Percentiles rank a stretch among this genome's conserved stretches.
phyloP scores from a whole-genome alignment of 1,140 invertebrate species.

The Harlomillsia oculata region DNA sequence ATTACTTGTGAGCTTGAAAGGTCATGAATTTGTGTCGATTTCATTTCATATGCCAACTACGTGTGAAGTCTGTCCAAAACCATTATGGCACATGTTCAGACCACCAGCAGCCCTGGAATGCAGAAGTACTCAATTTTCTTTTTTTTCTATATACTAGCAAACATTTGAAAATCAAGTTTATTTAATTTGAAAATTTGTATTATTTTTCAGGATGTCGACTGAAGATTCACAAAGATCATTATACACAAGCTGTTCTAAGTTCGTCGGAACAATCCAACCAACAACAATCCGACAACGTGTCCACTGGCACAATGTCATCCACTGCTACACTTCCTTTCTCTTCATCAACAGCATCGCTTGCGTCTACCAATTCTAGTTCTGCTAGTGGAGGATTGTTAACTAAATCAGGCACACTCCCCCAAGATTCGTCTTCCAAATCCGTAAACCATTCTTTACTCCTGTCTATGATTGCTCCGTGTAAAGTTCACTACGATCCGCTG shows the following conservation, averaged over 20 bases:
- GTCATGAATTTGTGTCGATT: conserved; percentile 91
- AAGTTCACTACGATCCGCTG: conserved; percentile 86
- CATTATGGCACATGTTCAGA: conserved; percentile 92
- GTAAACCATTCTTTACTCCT: too few species aligned
- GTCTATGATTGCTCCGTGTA: conserved; percentile 84
- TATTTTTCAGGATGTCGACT: conserved; percentile 73
- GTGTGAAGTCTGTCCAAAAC: conserved; percentile 93
- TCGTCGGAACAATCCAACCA: too few species aligned
- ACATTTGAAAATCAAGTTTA: neutral
- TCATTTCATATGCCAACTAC: conserved; percentile 96
- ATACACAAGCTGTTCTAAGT: conserved; percentile 63
- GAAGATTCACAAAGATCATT: conserved; percentile 93
- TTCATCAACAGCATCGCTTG: too few species aligned
- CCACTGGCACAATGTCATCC: too few species aligned
- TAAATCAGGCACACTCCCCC: too few species aligned
- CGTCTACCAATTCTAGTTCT: too few species aligned
- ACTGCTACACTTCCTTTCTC: too few species aligned
- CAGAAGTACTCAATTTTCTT: conserved; percentile 56
- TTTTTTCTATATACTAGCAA: too few species aligned
- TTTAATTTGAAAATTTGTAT: neutral
- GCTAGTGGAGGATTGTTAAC: too few species aligned
- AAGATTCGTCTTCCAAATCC: too few species aligned
- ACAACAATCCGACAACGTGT: too few species aligned
- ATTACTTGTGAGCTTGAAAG: too few species aligned
- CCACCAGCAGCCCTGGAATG: conserved; percentile 94